A percentile compares a stretch with the other conserved stretches of the same genome.
Conservation (phyloP, 2,888 invertebrate genomes). For the Lingula anatina region DNA sequence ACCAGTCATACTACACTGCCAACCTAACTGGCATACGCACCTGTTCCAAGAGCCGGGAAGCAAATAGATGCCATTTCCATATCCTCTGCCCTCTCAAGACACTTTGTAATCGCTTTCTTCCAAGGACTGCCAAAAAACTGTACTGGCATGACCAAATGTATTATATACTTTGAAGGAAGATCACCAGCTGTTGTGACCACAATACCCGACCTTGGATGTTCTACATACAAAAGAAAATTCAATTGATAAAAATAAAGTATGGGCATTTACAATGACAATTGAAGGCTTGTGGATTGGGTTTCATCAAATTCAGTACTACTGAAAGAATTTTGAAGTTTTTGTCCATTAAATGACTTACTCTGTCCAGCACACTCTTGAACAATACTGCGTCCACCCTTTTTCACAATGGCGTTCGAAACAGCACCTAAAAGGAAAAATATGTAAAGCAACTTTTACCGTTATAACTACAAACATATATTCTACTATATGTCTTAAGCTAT, state of each 20-base stretch:
- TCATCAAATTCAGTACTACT: too few species aligned
- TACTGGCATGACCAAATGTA: slow-evolving; percentile 9
- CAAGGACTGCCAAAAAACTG: slow-evolving; percentile 7
- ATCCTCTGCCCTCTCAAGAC: slow-evolving; percentile 12
- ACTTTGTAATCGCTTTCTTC: slow-evolving; percentile 5
- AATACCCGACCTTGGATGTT: too few species aligned
- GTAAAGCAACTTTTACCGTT: too few species aligned
- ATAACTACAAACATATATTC: too few species aligned
- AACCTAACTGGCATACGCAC: too few species aligned
- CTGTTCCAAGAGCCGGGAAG: slow-evolving; percentile 17
- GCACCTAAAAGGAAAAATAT: slow-evolving; percentile 15
- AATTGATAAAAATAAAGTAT: too few species aligned
- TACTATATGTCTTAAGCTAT: too few species aligned
- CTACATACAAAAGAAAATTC: too few species aligned
- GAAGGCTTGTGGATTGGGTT: too few species aligned
- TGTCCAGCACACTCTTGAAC: slow-evolving; percentile 10
- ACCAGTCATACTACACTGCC: too few species aligned
- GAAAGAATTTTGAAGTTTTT: too few species aligned
- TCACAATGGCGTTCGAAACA: slow-evolving; percentile 14
- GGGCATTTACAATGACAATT: too few species aligned
- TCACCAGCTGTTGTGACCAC: slow-evolving; percentile 11
- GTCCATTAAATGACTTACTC: slow-evolving; percentile 11
- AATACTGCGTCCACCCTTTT: slow-evolving; percentile 15
- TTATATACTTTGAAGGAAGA: slow-evolving; percentile 8
- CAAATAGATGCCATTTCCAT: slow-evolving; percentile 8